Evolutionary conservation across 2,797 vertebrate species (phyloP).

Genomic region (Trichosurus vulpecula): DNA sequence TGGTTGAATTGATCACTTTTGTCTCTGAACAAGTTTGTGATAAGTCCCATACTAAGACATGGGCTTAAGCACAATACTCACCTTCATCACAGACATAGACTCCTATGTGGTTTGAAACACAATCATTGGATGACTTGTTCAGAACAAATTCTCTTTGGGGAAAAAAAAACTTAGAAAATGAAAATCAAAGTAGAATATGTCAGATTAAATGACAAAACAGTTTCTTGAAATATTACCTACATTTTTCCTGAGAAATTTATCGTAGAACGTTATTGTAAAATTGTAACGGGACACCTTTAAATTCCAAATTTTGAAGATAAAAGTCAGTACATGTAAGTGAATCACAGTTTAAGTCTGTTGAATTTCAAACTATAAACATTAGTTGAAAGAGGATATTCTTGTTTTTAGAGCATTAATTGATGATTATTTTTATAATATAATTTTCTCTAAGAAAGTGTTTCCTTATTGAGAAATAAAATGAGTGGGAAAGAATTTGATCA

Average conservation of each 20-base stretch:
- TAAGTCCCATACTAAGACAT: constrained; percentile 37
- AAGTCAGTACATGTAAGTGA: neutral
- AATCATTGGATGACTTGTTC: constrained; percentile 9
- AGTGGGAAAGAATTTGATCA: constrained; percentile 45
- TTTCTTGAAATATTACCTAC: neutral
- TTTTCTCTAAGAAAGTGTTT: constrained; percentile 44
- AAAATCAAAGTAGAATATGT: constrained; percentile 23
- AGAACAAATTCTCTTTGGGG: constrained; percentile 6
- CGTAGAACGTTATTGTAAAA: neutral
- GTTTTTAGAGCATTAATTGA: constrained; percentile 1
- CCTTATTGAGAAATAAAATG: constrained; percentile 60
- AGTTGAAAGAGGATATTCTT: neutral
- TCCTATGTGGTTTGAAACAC: constrained; percentile 19
- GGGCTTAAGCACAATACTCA: constrained; percentile 40
- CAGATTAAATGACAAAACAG: constrained; percentile 2
- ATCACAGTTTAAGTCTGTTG: constrained; percentile 53
- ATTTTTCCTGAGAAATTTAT: neutral
- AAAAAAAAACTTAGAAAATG: constrained; percentile 25
- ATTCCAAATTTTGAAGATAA: neutral
- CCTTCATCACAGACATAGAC: constrained; percentile 41
- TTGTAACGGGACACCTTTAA: neutral
- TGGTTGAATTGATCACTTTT: constrained; percentile 43
- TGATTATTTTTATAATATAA: neutral
- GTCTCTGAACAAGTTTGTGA: constrained; percentile 35
- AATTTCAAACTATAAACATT: constrained; percentile 32